Evolutionary conservation across 2,888 invertebrate genomes (phyloP).

Genomic region (Clepsis dumicolana): DNA sequence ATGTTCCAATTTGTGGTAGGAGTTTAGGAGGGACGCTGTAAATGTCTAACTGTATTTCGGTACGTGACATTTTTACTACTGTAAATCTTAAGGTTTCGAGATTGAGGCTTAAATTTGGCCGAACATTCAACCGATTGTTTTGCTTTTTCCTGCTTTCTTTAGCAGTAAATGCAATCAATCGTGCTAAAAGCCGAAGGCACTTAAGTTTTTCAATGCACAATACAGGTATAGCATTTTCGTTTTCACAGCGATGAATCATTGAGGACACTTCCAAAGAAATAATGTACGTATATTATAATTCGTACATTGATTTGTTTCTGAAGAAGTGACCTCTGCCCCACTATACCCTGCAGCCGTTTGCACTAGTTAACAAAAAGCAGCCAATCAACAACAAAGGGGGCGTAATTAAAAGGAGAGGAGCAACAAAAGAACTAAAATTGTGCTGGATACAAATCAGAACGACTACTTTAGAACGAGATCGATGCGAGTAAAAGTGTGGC

Average conservation of each 20-base stretch:
- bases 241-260: slow-evolving; percentile 25
- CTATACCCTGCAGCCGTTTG: slow-evolving; percentile 19
- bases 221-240: slow-evolving; percentile 4
- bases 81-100: slow-evolving; percentile 11
- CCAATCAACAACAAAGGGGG: slow-evolving; percentile 37
- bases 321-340: slow-evolving; percentile 16
- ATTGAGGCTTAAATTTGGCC: slow-evolving; percentile 1
- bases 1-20: slow-evolving; percentile 10
- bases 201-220: slow-evolving; percentile 7
- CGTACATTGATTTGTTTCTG: slow-evolving; percentile 26
- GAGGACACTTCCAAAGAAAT: slow-evolving; percentile 3
- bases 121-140: slow-evolving; percentile 4
- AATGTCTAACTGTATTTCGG: slow-evolving; percentile 13
- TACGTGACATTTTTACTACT: slow-evolving; percentile 16
- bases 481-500: slow-evolving; percentile 79
- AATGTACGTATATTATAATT: slow-evolving; percentile 3
- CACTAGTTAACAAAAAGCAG: slow-evolving; percentile 28
- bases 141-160: slow-evolving; percentile 33
- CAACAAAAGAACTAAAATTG: slow-evolving; percentile 48
- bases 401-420: slow-evolving; percentile 45
- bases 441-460: slow-evolving; percentile 71
- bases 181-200: slow-evolving; percentile 11
- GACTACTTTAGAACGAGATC: slow-evolving; percentile 65
- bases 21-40: slow-evolving; percentile 12
- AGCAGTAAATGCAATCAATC: slow-evolving; percentile 14